Conservation (phyloP, 2,113 vertebrate genomes). For the Gymnorhina tibicen region DNA sequence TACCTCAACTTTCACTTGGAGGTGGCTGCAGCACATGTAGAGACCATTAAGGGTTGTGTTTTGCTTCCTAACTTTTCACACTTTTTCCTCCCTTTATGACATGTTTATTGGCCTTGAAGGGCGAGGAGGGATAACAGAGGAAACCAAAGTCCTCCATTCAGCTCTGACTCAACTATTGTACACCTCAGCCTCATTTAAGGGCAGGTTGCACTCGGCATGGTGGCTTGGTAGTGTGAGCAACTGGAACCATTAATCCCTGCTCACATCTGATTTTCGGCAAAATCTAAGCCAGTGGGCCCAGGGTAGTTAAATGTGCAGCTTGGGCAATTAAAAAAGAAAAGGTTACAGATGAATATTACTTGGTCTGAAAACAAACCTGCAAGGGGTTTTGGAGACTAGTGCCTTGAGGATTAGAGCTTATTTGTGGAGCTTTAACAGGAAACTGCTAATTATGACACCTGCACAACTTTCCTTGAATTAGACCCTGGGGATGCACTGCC, state of each 20-base stretch:
- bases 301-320: constrained; percentile 55
- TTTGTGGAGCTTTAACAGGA: constrained; percentile 65
- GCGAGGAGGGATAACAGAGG: not conserved
- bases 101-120: constrained; percentile 61
- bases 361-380: constrained; percentile 62
- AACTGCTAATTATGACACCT: constrained; percentile 76
- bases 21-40: not conserved
- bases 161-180: not conserved
- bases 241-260: constrained; percentile 14
- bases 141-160: not conserved
- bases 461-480: constrained; percentile 43
- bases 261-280: constrained; percentile 41
- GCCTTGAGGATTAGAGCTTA: constrained; percentile 66
- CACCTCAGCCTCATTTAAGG: not conserved
- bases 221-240: not conserved
- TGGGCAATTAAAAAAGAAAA: constrained; percentile 50
- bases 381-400: constrained; percentile 44
- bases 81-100: constrained; percentile 43
- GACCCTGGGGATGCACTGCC: constrained; percentile 49
- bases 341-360: constrained; percentile 64
- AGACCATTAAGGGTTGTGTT: constrained; percentile 3
- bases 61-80: constrained; percentile 50
- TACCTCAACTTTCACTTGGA: constrained; percentile 13
- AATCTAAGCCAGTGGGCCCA: constrained; percentile 10
- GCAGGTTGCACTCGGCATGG: not conserved